Evolutionary conservation across 2,113 vertebrate genomes (phyloP), one percentile per base, ranked within the genome.

Genomic region (Labeo catla): DNA sequence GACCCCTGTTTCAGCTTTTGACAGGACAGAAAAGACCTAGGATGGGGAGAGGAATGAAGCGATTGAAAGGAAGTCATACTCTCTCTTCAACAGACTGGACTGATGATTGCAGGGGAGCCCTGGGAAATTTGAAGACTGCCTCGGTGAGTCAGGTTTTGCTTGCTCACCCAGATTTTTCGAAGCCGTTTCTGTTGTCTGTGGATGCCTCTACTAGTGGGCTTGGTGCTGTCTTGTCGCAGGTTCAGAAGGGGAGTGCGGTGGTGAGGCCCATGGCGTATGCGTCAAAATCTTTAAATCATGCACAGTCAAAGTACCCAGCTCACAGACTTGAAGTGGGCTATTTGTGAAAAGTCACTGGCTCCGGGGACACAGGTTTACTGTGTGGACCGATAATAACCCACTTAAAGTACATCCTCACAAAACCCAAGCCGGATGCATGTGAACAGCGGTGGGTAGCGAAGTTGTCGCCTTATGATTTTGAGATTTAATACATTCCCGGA

Each of bases 251-350:
- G 4, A 13, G 12, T 50, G 49, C 49, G 1, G 49, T 50, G 49
- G 49, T 12, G 13, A 50, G 49, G 49, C 49, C 49, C 11, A 50
- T 50, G 11, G 4, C 12, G 11, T 50, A 84, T 73, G 81, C 81
- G 0, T 65, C 61, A 19, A 84, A 84, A 4, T 76, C 81, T 1
- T 19, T 89, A 0, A 84, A 76, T 80, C 43, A 66, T 13, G 50
- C 80, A 3, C 87, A 88, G 28, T 59, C 36, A 4, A 50, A 50
- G 49, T 50, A 13, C 49, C 49, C 49, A 50, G 49, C 49, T 12
- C 49, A 50, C 49, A 50, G 49, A 50, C 49, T 50, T 89, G 36
- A 90, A 90, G 66, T 90, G 66, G 87, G 83, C 84, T 52, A 70
- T 83, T 10, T 83, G 47, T 73, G 87, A 88, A 36, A 87, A 79